Percentiles rank a stretch among this genome's conserved stretches.
phyloP scores from a whole-genome alignment of 2,113 vertebrate species.

The Bujurquina vittata region DNA sequence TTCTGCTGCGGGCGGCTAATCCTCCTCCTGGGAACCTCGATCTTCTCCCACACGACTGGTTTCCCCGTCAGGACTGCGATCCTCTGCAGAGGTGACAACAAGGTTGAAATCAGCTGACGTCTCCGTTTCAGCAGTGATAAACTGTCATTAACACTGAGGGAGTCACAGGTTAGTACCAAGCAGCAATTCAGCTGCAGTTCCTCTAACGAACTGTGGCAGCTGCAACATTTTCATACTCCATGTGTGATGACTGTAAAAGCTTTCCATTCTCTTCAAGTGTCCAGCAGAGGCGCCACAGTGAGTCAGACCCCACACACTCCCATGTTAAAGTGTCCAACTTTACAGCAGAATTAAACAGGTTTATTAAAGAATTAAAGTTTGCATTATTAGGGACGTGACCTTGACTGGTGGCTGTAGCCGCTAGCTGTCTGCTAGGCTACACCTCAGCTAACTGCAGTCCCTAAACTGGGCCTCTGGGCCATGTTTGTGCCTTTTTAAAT shows the following conservation, averaged over 20 bases:
- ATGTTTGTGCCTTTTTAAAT: neutral
- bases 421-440: neutral
- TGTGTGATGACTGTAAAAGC: too few relatives aligned
- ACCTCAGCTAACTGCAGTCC: neutral
- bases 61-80: constrained; percentile 65
- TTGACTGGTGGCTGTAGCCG: neutral
- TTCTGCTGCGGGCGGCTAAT: constrained; percentile 31
- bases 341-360: neutral
- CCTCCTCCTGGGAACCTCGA: constrained; percentile 47
- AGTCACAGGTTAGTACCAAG: neutral
- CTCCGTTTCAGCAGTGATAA: too few relatives aligned
- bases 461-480: too few relatives aligned
- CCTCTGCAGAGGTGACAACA: constrained; percentile 58
- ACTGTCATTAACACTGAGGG: neutral
- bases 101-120: neutral
- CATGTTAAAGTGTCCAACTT: neutral
- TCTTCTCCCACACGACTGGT: constrained; percentile 61
- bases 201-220: neutral
- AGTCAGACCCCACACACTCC: too few relatives aligned
- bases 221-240: too few relatives aligned
- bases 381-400: too few relatives aligned
- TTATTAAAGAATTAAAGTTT: too few relatives aligned
- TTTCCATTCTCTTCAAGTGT: too few relatives aligned
- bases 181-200: neutral
- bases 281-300: too few relatives aligned